Evolutionary conservation across 2,113 vertebrate species (phyloP).

Genomic region (Crotalus helleri): DNA sequence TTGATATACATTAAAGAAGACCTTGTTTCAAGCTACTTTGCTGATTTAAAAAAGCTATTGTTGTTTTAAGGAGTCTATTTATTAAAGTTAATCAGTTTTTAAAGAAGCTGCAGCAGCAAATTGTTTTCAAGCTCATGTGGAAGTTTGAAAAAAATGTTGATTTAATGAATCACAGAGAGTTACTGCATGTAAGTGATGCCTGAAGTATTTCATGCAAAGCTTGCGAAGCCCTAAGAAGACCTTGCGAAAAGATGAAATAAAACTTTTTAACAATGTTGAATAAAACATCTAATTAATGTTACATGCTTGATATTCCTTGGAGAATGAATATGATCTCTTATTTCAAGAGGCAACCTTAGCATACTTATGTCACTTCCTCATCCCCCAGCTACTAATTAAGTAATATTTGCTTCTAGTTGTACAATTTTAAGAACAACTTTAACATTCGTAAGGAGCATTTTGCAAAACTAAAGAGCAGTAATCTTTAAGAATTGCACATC

Average conservation of each 20-base stretch:
- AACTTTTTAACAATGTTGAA: constrained; percentile 53
- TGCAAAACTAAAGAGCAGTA: constrained; percentile 33
- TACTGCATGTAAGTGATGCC: background rate
- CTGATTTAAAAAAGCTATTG: no score
- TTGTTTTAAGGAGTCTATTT: no score
- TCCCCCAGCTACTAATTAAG: constrained; percentile 66
- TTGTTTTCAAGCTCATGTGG: background rate
- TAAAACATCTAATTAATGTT: constrained; percentile 70
- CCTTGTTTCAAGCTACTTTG: no score
- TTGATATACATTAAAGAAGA: no score
- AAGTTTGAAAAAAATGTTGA: background rate
- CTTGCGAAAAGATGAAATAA: constrained; percentile 63
- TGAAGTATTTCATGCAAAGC: background rate
- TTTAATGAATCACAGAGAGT: background rate
- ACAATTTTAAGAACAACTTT: constrained; percentile 35
- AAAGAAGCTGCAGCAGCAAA: background rate
- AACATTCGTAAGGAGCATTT: constrained; percentile 44
- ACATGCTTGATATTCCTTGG: constrained; percentile 60
- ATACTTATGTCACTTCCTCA: constrained; percentile 53
- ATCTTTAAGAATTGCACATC: constrained; percentile 35
- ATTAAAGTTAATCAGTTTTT: no score
- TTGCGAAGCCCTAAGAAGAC: background rate
- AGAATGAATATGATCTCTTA: constrained; percentile 64
- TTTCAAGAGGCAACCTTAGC: constrained; percentile 53
- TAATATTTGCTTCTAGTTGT: constrained; percentile 57